phyloP scores from a whole-genome alignment of 1,140 invertebrate genomes.

The Berghia stephanieae region DNA sequence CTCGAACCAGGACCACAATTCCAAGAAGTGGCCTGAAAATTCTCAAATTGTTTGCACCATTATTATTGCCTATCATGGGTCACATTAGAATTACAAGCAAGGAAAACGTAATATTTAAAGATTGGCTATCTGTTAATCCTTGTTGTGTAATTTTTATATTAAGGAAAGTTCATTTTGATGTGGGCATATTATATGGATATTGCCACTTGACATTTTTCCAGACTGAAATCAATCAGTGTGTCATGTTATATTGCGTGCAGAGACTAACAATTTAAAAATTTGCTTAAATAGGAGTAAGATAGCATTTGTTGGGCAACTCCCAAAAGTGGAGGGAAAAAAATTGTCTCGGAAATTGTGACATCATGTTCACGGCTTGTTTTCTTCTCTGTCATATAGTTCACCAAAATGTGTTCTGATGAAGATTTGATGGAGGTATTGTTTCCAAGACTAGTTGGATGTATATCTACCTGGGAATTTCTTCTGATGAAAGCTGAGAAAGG shows the following conservation, averaged over 20 bases:
- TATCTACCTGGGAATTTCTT: slow-evolving; percentile 68
- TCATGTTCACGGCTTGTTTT: background rate
- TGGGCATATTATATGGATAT: too few species aligned
- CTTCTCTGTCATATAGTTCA: slow-evolving; percentile 45
- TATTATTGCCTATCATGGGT: too few species aligned
- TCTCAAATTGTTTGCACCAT: too few species aligned
- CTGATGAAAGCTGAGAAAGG: slow-evolving; percentile 65
- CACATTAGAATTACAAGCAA: too few species aligned
- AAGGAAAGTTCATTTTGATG: too few species aligned
- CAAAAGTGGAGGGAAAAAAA: background rate
- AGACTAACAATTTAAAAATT: background rate
- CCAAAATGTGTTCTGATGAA: slow-evolving; percentile 61
- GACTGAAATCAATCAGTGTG: too few species aligned
- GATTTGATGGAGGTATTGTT: slow-evolving; percentile 68
- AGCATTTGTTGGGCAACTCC: background rate
- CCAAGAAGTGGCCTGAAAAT: too few species aligned
- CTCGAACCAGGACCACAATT: too few species aligned
- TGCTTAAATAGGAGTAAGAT: background rate
- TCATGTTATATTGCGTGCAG: background rate
- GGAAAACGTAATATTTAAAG: too few species aligned
- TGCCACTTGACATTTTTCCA: too few species aligned
- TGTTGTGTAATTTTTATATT: too few species aligned
- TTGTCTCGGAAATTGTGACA: background rate
- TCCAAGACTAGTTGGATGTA: slow-evolving; percentile 63
- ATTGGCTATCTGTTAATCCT: too few species aligned